Conservation (phyloP, 1,140 invertebrate species). For the Aphaenogaster floridana region DNA sequence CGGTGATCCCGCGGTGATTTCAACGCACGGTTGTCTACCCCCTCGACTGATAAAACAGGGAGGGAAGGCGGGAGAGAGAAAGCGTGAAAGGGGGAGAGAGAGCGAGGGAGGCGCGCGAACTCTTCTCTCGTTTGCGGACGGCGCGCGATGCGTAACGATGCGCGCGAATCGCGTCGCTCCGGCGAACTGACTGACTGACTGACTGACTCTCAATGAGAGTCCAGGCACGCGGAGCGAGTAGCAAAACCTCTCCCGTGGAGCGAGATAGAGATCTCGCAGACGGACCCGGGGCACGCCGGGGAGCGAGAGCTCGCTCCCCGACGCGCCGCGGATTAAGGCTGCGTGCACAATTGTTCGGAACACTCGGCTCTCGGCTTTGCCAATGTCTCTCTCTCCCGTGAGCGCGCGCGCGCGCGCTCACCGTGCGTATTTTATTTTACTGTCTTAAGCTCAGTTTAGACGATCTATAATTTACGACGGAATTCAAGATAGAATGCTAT, state of each 20-base stretch:
- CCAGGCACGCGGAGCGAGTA: constrained; percentile 72
- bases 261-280: constrained; percentile 55
- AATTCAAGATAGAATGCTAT: background rate
- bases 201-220: constrained; percentile 85
- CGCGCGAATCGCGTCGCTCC: constrained; percentile 81
- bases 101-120: constrained; percentile 23
- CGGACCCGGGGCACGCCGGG: constrained; percentile 26
- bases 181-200: constrained; percentile 85
- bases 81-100: background rate
- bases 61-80: background rate
- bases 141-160: constrained; percentile 35
- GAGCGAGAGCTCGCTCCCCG: constrained; percentile 24
- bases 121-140: background rate
- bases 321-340: constrained; percentile 75
- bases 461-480: background rate
- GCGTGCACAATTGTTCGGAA: constrained; percentile 73
- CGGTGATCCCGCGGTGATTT: constrained; percentile 49
- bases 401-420: too few species aligned
- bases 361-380: background rate
- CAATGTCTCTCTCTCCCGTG: background rate
- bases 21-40: constrained; percentile 48
- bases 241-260: constrained; percentile 58
- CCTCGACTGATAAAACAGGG: constrained; percentile 43
- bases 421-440: background rate
- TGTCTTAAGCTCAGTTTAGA: background rate